These are phyloP conservation scores for Cladopsammia gracilis DNA, from an alignment of 64 coral and sea anemone species.

Conservation along the genomic window DNA sequence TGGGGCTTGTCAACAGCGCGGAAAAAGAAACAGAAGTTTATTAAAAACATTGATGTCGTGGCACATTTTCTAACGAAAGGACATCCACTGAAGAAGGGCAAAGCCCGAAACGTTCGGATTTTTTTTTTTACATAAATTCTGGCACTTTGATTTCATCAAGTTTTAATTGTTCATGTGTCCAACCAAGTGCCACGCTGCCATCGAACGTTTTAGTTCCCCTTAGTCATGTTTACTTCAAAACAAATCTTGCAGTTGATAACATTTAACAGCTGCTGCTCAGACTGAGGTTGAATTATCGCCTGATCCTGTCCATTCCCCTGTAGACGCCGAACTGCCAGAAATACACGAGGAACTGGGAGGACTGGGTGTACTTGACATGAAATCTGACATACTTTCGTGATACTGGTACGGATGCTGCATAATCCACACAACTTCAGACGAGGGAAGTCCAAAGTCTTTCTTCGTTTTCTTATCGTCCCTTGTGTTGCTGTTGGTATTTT, in stretches of 20 bases:
- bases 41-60: too few relatives aligned
- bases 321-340: constrained; percentile 68
- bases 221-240: background rate
- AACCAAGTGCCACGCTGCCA: too few relatives aligned
- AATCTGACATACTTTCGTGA: constrained; percentile 14
- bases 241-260: too few relatives aligned
- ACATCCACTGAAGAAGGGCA: too few relatives aligned
- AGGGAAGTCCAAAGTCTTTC: constrained; percentile 6
- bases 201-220: background rate
- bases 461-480: constrained; percentile 16
- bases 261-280: background rate
- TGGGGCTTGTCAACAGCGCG: too few relatives aligned
- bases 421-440: constrained; percentile 37
- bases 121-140: too few relatives aligned
- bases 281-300: constrained; percentile 40
- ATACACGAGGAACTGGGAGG: constrained; percentile 68
- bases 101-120: too few relatives aligned
- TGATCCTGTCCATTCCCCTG: constrained; percentile 38
- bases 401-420: background rate
- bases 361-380: constrained; percentile 64
- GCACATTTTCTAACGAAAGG: too few relatives aligned
- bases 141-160: too few relatives aligned
- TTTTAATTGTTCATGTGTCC: too few relatives aligned
- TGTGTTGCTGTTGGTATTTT: background rate
- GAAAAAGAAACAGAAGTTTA: too few relatives aligned